phyloP scores from a whole-genome alignment of 1,140 invertebrate species.

The Scaptodrosophila lebanonensis region DNA sequence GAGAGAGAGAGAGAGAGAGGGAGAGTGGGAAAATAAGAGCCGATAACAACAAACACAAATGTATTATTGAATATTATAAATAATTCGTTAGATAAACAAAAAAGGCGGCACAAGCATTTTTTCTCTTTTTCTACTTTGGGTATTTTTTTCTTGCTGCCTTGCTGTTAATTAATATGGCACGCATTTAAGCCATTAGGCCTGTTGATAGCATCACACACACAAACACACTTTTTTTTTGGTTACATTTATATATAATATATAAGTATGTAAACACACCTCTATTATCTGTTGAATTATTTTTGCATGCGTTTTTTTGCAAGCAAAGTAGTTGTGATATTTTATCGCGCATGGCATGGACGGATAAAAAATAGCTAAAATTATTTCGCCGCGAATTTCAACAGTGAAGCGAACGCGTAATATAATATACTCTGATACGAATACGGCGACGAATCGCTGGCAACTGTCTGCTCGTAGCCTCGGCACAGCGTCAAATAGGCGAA shows the following conservation, averaged over 20 bases:
- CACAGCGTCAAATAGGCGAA: conserved; percentile 34
- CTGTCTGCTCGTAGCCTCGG: conserved; percentile 27
- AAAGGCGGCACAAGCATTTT: conserved; percentile 1
- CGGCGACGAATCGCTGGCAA: conserved; percentile 48
- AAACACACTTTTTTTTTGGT: too few species aligned
- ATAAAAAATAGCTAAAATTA: conserved; percentile 73
- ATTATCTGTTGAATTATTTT: conserved; percentile 76
- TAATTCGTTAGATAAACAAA: conserved; percentile 8
- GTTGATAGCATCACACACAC: neutral
- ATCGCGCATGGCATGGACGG: conserved; percentile 78
- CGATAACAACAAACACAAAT: neutral
- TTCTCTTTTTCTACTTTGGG: neutral
- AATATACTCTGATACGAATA: conserved; percentile 22
- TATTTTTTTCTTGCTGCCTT: neutral
- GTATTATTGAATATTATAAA: neutral
- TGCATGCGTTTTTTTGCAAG: conserved; percentile 77
- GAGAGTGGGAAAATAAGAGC: conserved; percentile 11
- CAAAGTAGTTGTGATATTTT: conserved; percentile 77
- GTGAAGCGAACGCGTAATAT: conserved; percentile 7
- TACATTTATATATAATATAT: too few species aligned
- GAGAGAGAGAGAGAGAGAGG: too few species aligned
- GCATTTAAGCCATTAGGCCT: neutral
- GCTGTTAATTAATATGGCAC: conserved; percentile 13
- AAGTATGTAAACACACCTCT: conserved; percentile 47
- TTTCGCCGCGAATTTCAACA: conserved; percentile 70